Evolutionary conservation across 2,113 vertebrate species (phyloP).

Genomic region (Ictalurus punctatus): DNA sequence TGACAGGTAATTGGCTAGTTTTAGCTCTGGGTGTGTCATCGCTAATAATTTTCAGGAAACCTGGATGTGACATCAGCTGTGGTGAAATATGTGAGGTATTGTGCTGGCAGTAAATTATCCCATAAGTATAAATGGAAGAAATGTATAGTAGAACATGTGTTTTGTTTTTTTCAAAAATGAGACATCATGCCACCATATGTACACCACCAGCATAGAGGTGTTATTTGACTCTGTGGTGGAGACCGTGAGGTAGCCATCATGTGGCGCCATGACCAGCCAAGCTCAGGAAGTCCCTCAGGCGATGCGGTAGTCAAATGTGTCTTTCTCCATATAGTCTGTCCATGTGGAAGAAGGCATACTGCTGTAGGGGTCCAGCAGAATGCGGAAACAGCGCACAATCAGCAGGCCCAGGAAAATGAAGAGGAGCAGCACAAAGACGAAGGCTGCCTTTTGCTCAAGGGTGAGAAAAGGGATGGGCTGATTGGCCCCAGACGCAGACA

Average conservation of each 20-base stretch:
- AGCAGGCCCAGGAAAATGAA: conserved; percentile 83
- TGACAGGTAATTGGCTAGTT: conserved; percentile 42
- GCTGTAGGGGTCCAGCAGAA: conserved; percentile 82
- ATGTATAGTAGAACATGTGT: conserved; percentile 12
- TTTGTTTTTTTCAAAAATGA: conserved; percentile 24
- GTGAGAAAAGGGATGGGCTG: conserved; percentile 74
- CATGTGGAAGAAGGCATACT: conserved; percentile 84
- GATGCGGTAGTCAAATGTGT: conserved; percentile 81
- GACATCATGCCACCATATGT: conserved; percentile 28
- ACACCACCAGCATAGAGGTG: conserved; percentile 14
- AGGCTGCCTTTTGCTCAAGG: conserved; percentile 81
- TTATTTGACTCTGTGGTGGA: conserved; percentile 30
- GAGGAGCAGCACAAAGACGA: conserved; percentile 80
- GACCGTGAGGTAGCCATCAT: conserved; percentile 48
- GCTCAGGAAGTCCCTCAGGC: conserved; percentile 64
- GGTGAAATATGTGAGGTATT: conserved; percentile 44
- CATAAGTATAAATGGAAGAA: conserved; percentile 33
- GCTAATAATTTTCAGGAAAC: conserved; percentile 50
- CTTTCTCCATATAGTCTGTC: conserved; percentile 84
- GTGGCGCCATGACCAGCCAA: conserved; percentile 20
- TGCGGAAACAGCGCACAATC: conserved; percentile 82
- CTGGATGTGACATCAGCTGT: conserved; percentile 50
- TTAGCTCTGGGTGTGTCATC: conserved; percentile 48
- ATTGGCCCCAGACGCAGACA: conserved; percentile 75
- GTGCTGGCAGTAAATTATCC: conserved; percentile 40